Base-by-base conservation (phyloP, 2,888 invertebrate genomes). In the Heliconius charithonia region DNA sequence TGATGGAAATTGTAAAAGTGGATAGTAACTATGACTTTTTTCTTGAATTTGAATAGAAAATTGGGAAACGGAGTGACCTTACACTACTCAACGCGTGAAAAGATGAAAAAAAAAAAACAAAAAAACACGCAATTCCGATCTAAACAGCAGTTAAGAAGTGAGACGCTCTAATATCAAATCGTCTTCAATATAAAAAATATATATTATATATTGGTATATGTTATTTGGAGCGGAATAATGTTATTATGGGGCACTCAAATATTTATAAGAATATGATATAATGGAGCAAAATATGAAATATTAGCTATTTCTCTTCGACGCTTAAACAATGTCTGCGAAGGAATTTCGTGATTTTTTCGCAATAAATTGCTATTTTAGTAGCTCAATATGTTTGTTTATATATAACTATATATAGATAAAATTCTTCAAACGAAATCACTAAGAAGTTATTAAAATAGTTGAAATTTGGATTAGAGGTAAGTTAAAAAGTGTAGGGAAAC, bases 241-340 rank as follows among this genome's bases (percentile, higher is more conserved):
- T 56, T 63, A 79, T 79, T 79, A 79, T 56, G 63, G 62, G 67
- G n/a, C 79, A 79, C 73, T 79, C 73, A 69, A 72, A 73, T 76
- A 75, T 79, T 79, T 79, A 76, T 76, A 69, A 45, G 76, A 75
- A 41, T 75, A 41, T 65, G 56, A 74, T 63, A 45, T 41, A 41
- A 41, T 74, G 62, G 32, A 62, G 25, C n/a, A 13, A 74, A 62
- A 74, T 22, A 19, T 74, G 63, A 74, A 65, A 65, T 74, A 74
- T 65, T 74, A 45, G 45, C 27, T 65, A 45, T 45, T 59, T 56
- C 32, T 72, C 51, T 59, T n/a, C 6, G n/a, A 67, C 25, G 41
- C 67, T 67, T 41, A 67, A 67, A 67, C 37, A 66, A 66, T 66
- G 32, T 66, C 32, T 66, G 19, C 9, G 66, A 22, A 22, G 66